Evolutionary conservation across 2,113 vertebrate species (phyloP).

Genomic region (Amia ocellicauda): DNA sequence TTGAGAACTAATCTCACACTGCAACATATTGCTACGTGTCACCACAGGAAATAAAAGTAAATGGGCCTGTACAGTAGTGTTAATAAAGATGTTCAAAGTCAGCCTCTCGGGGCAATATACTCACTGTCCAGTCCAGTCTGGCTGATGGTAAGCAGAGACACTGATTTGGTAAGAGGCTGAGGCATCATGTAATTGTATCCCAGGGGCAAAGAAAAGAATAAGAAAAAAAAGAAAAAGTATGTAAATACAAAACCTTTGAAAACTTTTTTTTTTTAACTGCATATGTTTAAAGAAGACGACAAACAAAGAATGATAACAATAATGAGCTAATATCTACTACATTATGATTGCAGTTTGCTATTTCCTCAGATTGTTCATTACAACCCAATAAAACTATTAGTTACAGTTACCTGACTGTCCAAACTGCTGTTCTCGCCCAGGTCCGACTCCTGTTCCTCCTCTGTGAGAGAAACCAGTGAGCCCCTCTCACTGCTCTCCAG

Average conservation of each 20-base stretch:
- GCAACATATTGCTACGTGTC: background rate
- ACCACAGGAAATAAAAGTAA: background rate
- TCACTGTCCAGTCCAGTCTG: constrained; percentile 84
- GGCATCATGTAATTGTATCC: constrained; percentile 68
- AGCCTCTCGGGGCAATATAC: constrained; percentile 37
- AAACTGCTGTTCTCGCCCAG: constrained; percentile 62
- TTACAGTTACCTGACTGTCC: constrained; percentile 71
- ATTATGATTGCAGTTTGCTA: too few species aligned
- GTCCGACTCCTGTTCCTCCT: constrained; percentile 76
- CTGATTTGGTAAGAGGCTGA: constrained; percentile 86
- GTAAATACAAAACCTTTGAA: background rate
- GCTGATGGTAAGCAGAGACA: constrained; percentile 87
- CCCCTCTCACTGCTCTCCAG: constrained; percentile 67
- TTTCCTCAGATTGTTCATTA: too few species aligned
- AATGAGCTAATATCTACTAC: too few species aligned
- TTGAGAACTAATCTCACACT: too few species aligned
- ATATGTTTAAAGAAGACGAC: too few species aligned
- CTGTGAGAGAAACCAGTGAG: constrained; percentile 82
- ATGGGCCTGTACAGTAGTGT: background rate
- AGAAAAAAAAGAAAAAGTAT: background rate
- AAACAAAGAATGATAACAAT: too few species aligned
- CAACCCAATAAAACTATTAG: too few species aligned
- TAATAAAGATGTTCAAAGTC: background rate
- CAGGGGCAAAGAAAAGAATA: constrained; percentile 40
- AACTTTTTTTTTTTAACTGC: background rate